A percentile compares a stretch with the other conserved stretches of the same genome.
These are phyloP conservation scores for Anagyrus pseudococci DNA, from an alignment of 2,888 invertebrate species.

Conservation along the genomic window DNA sequence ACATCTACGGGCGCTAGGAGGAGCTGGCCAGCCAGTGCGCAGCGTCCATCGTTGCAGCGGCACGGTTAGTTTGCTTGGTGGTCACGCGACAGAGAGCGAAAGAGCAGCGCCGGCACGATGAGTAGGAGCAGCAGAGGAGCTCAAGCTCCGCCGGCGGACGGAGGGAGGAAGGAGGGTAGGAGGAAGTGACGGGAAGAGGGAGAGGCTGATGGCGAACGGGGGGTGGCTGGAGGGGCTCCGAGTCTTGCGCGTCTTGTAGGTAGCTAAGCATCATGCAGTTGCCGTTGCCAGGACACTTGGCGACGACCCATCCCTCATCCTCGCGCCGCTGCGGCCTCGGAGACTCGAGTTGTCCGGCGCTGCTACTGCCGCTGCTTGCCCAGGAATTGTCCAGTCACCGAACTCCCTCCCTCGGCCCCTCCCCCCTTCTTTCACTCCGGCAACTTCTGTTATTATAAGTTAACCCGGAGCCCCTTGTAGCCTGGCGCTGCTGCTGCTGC, in stretches of 20 bases:
- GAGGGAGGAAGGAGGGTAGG: too few relatives aligned
- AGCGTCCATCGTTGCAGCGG: slow-evolving; percentile 25
- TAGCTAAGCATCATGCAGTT: slow-evolving; percentile 50
- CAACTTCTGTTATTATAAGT: slow-evolving; percentile 63
- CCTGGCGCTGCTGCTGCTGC: slow-evolving; percentile 1
- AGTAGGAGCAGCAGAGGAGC: too few relatives aligned
- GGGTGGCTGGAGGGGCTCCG: too few relatives aligned
- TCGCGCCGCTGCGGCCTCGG: slow-evolving; percentile 33
- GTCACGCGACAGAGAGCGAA: slow-evolving; percentile 44
- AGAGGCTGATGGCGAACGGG: slow-evolving; percentile 44
- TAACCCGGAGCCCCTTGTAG: slow-evolving; percentile 50
- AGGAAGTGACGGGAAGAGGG: slow-evolving; percentile 30
- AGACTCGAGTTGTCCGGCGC: slow-evolving; percentile 44
- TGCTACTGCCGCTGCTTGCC: slow-evolving; percentile 34
- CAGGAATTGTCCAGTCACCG: slow-evolving; percentile 56
- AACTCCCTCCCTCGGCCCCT: slow-evolving; percentile 45
- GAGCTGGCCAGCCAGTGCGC: background rate
- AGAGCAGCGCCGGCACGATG: too few relatives aligned
- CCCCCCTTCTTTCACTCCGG: slow-evolving; percentile 37
- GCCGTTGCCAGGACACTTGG: slow-evolving; percentile 58
- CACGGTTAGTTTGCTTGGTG: slow-evolving; percentile 46
- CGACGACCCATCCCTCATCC: slow-evolving; percentile 60
- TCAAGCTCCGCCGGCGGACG: too few relatives aligned
- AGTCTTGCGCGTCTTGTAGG: slow-evolving; percentile 54
- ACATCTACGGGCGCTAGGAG: background rate